Conservation (phyloP, 1,140 invertebrate species). For the Chionoecetes opilio region DNA sequence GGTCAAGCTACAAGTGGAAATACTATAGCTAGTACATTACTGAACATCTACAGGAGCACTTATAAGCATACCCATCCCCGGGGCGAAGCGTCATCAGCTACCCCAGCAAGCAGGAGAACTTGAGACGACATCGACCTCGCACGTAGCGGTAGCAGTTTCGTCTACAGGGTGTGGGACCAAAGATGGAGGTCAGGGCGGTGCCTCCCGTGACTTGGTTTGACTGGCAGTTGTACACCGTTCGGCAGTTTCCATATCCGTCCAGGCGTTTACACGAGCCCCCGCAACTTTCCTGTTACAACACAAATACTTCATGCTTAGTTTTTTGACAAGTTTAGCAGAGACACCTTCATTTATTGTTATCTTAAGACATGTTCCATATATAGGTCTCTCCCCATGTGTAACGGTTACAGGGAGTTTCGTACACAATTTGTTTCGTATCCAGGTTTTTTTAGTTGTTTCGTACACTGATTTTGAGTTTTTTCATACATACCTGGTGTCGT, state of each 20-base stretch:
- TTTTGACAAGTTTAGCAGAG: background rate
- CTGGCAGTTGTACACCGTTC: background rate
- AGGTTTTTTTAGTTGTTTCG: too few relatives aligned
- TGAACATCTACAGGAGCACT: too few relatives aligned
- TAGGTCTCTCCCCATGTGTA: background rate
- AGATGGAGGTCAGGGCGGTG: background rate
- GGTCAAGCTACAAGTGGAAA: too few relatives aligned
- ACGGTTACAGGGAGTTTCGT: too few relatives aligned
- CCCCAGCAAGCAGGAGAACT: conserved; percentile 61
- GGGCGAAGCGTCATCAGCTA: background rate
- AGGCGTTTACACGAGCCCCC: background rate
- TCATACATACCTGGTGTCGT: too few relatives aligned
- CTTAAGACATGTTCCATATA: background rate
- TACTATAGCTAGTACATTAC: too few relatives aligned
- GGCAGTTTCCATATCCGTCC: background rate
- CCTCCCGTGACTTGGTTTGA: background rate
- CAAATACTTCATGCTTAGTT: background rate
- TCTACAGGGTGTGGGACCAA: conserved; percentile 37
- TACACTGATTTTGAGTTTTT: too few relatives aligned
- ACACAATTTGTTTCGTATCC: too few relatives aligned
- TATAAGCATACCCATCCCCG: background rate
- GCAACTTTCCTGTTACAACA: background rate
- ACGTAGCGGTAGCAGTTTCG: conserved; percentile 29
- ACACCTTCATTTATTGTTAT: background rate
- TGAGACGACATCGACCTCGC: conserved; percentile 53